Conservation (phyloP, 2,888 invertebrate genomes). For the Trichogramma evanescens region DNA sequence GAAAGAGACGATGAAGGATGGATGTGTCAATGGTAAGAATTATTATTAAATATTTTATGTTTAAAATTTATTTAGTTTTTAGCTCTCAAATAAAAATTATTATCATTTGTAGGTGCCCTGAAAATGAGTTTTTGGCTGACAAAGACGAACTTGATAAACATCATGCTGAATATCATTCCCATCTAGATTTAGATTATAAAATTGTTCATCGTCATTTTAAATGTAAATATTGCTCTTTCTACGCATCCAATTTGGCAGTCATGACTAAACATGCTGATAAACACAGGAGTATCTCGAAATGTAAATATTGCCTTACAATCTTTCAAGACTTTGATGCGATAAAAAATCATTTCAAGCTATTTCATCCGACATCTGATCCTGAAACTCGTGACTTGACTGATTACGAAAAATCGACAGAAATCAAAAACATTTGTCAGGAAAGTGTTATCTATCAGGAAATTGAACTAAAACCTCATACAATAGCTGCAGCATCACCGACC, state of each 20-base stretch:
- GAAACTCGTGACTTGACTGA: constrained; percentile 26
- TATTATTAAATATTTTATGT: not conserved
- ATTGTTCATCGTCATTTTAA: constrained; percentile 31
- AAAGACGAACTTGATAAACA: constrained; percentile 40
- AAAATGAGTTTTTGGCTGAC: constrained; percentile 35
- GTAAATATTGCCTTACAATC: constrained; percentile 43
- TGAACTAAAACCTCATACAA: constrained; percentile 4
- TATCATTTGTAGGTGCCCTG: constrained; percentile 14
- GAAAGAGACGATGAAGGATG: constrained; percentile 26
- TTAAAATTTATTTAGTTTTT: not conserved
- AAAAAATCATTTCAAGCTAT: constrained; percentile 34
- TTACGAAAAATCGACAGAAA: constrained; percentile 7
- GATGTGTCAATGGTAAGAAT: constrained; percentile 17
- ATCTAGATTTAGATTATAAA: constrained; percentile 27
- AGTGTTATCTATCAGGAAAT: not conserved
- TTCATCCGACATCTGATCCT: constrained; percentile 36
- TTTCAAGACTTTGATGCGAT: constrained; percentile 36
- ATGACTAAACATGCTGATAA: constrained; percentile 46
- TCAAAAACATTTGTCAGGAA: constrained; percentile 4
- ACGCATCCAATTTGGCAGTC: constrained; percentile 30
- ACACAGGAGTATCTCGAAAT: constrained; percentile 47
- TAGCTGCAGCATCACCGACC: not conserved
- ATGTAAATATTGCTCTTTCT: constrained; percentile 46
- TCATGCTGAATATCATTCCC: constrained; percentile 44
- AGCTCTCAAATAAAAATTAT: constrained; percentile 7